Evolutionary conservation across 2,888 invertebrate species (phyloP).

Genomic region (Ichneumoninae sp.): DNA sequence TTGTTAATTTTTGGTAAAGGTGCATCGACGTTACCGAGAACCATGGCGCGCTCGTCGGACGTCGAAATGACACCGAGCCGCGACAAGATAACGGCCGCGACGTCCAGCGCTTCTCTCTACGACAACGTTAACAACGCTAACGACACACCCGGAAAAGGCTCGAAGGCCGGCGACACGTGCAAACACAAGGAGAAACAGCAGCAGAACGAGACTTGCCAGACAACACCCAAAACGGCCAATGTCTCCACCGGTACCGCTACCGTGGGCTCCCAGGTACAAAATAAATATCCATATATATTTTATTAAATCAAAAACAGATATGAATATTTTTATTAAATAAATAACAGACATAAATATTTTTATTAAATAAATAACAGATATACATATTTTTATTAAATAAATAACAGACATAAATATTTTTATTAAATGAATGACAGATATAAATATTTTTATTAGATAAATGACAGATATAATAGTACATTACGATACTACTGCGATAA

Average conservation of each 20-base stretch:
- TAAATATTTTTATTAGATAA: too few species aligned
- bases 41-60: slow-evolving; percentile 89
- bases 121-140: slow-evolving; percentile 89
- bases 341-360: too few species aligned
- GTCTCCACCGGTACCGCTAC: slow-evolving; percentile 81
- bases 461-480: too few species aligned
- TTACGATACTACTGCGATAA: too few species aligned
- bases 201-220: slow-evolving; percentile 83
- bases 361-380: too few species aligned
- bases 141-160: slow-evolving; percentile 75
- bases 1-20: slow-evolving; percentile 85
- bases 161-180: slow-evolving; percentile 77
- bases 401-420: too few species aligned
- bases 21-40: slow-evolving; percentile 93
- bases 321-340: not conserved
- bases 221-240: slow-evolving; percentile 82
- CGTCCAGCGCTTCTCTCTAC: slow-evolving; percentile 95
- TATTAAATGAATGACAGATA: too few species aligned
- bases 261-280: slow-evolving; percentile 86
- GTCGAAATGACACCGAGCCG: slow-evolving; percentile 86
- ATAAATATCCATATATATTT: not conserved
- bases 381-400: too few species aligned
- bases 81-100: slow-evolving; percentile 92
- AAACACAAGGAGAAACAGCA: slow-evolving; percentile 85
- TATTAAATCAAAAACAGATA: not conserved